These are phyloP conservation scores for Hephaestus fuliginosus DNA, from an alignment of 2,797 vertebrate species.

Conservation along the genomic window DNA sequence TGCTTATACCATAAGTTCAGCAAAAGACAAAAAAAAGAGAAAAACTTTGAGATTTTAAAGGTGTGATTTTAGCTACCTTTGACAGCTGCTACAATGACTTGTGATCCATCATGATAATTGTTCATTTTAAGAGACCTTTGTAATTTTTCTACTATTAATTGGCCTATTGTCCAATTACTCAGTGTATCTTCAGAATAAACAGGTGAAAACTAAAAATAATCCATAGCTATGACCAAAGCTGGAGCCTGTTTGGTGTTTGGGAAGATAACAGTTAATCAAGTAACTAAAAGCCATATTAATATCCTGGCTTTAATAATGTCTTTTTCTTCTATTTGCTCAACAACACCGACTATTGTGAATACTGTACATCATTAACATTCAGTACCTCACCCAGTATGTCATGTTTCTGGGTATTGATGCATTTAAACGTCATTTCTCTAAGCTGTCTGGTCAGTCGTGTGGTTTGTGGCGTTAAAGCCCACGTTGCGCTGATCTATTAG, in stretches of 20 bases:
- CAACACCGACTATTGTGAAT: not conserved
- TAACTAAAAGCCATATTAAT: not conserved
- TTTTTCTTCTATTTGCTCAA: not conserved
- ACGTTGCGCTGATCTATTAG: slow-evolving; percentile 30
- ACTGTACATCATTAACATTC: not conserved
- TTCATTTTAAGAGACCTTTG: not conserved
- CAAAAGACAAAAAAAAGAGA: no score
- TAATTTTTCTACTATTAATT: not conserved
- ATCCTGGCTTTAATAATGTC: not conserved
- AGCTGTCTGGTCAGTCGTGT: slow-evolving; percentile 46
- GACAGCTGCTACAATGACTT: not conserved
- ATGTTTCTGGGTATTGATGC: slow-evolving; percentile 22
- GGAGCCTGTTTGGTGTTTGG: not conserved
- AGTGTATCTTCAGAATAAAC: not conserved
- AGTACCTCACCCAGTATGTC: slow-evolving; percentile 11
- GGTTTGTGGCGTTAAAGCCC: slow-evolving; percentile 41
- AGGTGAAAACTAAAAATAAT: not conserved
- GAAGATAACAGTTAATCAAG: no score
- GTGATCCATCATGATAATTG: not conserved
- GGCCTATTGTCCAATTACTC: not conserved
- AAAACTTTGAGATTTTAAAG: not conserved
- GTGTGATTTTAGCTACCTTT: not conserved
- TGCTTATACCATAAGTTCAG: no score
- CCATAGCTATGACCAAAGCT: not conserved
- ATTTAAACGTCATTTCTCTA: slow-evolving; percentile 55